Base-by-base conservation (phyloP, 2,797 vertebrate species). In the Neosilurus hyrtlii region DNA sequence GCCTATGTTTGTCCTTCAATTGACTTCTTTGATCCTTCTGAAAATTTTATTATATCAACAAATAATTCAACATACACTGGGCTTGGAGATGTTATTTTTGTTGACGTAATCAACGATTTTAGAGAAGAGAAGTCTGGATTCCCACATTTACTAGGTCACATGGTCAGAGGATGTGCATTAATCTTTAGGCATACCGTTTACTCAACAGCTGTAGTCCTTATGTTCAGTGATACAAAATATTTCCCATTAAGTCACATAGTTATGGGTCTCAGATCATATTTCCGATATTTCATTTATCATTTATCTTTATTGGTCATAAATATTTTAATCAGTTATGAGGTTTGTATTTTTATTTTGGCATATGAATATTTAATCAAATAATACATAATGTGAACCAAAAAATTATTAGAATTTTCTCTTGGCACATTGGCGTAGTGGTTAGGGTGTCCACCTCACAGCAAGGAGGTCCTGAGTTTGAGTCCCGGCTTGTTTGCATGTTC, bases 61-160 rank as follows among this genome's bases (percentile, higher is more conserved):
- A 75, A 37, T 49, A 11, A 74, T 56, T 59, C 61, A 56, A 24
- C 57, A 51, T 20, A 7, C 1, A 15, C 35, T 26, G 35, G 18
- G 51, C 35, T 30, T 30, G 56, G 51, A 30, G 56, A 72, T 52
- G 26, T 43, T 43, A 76, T 67, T 52, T 26, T 22, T 24, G 16
- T 57, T 49, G 57, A 76, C 18, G 73, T 76, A 76, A 5, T 4
- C 30, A 68, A 2, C 10, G 37, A 59, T 51, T 56, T 65, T 3
- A 76, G 62, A 26, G 20, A 74, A 56, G 18, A 81, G 14, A 66
- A 56, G 70, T 22, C 52, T 76, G 52, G 62, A 22, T 75, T 82
- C 81, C 62, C 81, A 82, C 62, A 75, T 82, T 65, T 12, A 12
- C 37, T 9, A 57, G 49, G 35, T 75, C 49, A 67, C 61, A 75